Evolutionary conservation across 2,888 invertebrate genomes (phyloP).

Genomic region (Drosophila macrospina): DNA sequence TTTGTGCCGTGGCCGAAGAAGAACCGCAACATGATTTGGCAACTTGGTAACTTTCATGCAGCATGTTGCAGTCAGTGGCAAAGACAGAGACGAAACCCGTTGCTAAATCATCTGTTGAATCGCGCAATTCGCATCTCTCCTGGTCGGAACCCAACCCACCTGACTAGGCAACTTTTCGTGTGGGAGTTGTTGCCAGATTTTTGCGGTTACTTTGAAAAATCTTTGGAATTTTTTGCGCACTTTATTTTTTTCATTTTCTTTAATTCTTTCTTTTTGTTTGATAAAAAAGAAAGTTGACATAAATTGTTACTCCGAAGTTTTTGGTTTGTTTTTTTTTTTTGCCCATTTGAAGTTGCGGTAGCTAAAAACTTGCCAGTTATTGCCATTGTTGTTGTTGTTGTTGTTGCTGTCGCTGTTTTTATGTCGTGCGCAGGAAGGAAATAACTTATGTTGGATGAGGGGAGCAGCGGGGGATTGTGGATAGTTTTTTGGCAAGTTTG

Average conservation of each 20-base stretch:
- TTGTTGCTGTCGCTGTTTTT: slow-evolving; percentile 1
- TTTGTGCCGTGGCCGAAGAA: slow-evolving; percentile 46
- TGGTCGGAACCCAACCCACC: slow-evolving; percentile 62
- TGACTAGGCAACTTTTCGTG: slow-evolving; percentile 71
- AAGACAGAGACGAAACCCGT: slow-evolving; percentile 58
- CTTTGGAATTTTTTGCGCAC: slow-evolving; percentile 62
- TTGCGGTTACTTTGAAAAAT: slow-evolving; percentile 77
- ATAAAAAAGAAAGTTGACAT: slow-evolving; percentile 81
- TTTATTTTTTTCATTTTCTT: slow-evolving; percentile 40
- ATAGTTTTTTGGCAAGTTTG: slow-evolving; percentile 58
- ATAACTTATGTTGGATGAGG: slow-evolving; percentile 41
- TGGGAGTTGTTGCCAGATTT: slow-evolving; percentile 73
- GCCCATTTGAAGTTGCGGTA: slow-evolving; percentile 60
- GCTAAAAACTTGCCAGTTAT: slow-evolving; percentile 52
- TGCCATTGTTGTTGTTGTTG: slow-evolving; percentile 29
- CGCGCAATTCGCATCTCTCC: slow-evolving; percentile 29
- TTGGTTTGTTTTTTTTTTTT: slow-evolving; percentile 36
- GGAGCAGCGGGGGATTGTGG: slow-evolving; percentile 12
- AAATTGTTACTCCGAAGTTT: slow-evolving; percentile 64
- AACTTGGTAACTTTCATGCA: slow-evolving; percentile 70
- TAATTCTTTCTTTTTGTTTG: slow-evolving; percentile 75
- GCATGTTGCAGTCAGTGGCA: slow-evolving; percentile 47
- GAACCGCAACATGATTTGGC: slow-evolving; percentile 74
- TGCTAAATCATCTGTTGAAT: slow-evolving; percentile 74
- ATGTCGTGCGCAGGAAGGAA: slow-evolving; percentile 71